Percentiles rank a stretch among this genome's conserved stretches.
Evolutionary conservation across 2,113 vertebrate genomes (phyloP).

Genomic region (Scortum barcoo): DNA sequence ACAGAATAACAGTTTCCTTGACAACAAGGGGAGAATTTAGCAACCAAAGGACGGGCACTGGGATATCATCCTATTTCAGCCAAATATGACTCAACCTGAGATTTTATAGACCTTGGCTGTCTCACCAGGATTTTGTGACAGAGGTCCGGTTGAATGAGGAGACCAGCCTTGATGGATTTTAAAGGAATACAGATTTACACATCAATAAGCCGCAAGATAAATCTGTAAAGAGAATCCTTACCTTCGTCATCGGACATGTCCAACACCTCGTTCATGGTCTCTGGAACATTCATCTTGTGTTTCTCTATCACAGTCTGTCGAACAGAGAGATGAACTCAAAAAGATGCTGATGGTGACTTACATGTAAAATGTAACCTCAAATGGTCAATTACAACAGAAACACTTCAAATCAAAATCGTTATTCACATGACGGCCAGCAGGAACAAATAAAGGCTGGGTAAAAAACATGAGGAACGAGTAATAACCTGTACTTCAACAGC

Average conservation of each 20-base stretch:
- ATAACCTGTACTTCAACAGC: not conserved
- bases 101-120: not conserved
- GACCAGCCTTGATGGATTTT: not conserved
- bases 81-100: slow-evolving; percentile 18
- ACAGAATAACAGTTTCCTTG: slow-evolving; percentile 6
- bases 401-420: not conserved
- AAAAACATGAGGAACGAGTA: not conserved
- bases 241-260: slow-evolving; percentile 99
- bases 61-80: not conserved
- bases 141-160: not conserved
- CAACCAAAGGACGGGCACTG: not conserved
- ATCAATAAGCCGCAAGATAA: not conserved
- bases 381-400: not conserved
- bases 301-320: slow-evolving; percentile 95
- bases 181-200: not conserved
- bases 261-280: slow-evolving; percentile 99
- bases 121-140: not conserved
- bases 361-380: no score
- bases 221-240: slow-evolving; percentile 65
- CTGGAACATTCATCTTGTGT: slow-evolving; percentile 98
- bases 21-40: not conserved
- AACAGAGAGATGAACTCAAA: slow-evolving; percentile 37
- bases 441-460: not conserved
- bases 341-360: not conserved
- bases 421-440: not conserved